Conservation (phyloP, 2,113 vertebrate species). For the Stictonetta naevosa region DNA sequence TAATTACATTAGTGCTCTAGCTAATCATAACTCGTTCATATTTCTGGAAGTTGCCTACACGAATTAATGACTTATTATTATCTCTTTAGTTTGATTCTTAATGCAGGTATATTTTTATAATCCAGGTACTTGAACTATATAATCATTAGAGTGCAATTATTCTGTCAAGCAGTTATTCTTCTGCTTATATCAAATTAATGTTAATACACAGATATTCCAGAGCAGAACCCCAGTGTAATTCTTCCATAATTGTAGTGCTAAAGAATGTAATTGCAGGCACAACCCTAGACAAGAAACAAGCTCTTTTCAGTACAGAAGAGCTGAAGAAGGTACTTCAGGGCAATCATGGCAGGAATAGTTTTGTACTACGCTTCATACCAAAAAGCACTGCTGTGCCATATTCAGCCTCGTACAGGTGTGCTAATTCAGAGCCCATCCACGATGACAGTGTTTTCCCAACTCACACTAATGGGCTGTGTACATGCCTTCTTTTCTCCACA, state of each 20-base stretch:
- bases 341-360: not conserved
- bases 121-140: constrained; percentile 65
- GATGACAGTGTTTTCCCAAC: not conserved
- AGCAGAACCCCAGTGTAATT: constrained; percentile 42
- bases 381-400: not conserved
- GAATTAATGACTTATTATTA: constrained; percentile 71
- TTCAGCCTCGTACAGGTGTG: not conserved
- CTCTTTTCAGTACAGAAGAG: not conserved
- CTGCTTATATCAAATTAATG: constrained; percentile 58
- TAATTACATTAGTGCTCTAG: constrained; percentile 59
- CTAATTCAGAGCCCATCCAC: not conserved
- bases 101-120: constrained; percentile 67
- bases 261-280: not conserved
- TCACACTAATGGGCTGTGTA: not conserved
- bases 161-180: constrained; percentile 58
- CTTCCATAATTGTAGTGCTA: constrained; percentile 21
- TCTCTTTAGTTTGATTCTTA: constrained; percentile 63
- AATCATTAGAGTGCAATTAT: constrained; percentile 69
- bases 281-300: not conserved
- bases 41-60: constrained; percentile 57
- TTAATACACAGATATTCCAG: constrained; percentile 55
- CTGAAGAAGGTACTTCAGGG: not conserved
- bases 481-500: rapidly evolving
- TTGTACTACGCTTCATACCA: not conserved
- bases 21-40: constrained; percentile 66